phyloP scores from a whole-genome alignment of 2,888 invertebrate genomes.

The Andrena camellia region DNA sequence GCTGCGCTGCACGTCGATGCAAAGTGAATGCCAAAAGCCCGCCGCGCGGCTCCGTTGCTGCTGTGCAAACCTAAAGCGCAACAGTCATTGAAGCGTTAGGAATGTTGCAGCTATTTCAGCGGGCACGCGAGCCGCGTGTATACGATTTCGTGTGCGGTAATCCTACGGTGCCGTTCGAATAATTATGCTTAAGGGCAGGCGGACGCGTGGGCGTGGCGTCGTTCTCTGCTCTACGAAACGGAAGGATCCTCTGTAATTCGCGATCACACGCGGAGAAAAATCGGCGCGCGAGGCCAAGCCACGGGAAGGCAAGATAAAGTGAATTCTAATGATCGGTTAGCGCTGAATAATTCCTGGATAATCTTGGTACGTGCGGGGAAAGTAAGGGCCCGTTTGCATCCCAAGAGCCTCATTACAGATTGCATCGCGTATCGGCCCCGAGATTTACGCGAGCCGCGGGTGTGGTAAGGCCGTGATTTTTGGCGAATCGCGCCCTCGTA shows the following conservation, averaged over 20 bases:
- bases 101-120: slow-evolving; percentile 15
- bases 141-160: background rate
- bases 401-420: slow-evolving; percentile 69
- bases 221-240: no score
- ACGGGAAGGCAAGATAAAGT: slow-evolving; percentile 73
- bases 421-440: slow-evolving; percentile 45
- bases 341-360: slow-evolving; percentile 79
- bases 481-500: slow-evolving; percentile 14
- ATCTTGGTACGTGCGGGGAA: slow-evolving; percentile 75
- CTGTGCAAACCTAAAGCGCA: slow-evolving; percentile 8
- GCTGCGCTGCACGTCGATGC: background rate
- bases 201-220: no score
- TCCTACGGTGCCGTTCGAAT: background rate
- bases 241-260: background rate
- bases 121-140: background rate
- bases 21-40: slow-evolving; percentile 6
- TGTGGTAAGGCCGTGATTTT: slow-evolving; percentile 29
- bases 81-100: slow-evolving; percentile 14
- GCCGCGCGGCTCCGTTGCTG: background rate
- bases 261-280: slow-evolving; percentile 4
- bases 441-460: slow-evolving; percentile 54
- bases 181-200: background rate
- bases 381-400: slow-evolving; percentile 73
- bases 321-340: slow-evolving; percentile 79
- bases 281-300: background rate